These are phyloP conservation scores for Dromococcyx pavoninus DNA, from an alignment of 2,797 vertebrate species.

Conservation along the genomic window DNA sequence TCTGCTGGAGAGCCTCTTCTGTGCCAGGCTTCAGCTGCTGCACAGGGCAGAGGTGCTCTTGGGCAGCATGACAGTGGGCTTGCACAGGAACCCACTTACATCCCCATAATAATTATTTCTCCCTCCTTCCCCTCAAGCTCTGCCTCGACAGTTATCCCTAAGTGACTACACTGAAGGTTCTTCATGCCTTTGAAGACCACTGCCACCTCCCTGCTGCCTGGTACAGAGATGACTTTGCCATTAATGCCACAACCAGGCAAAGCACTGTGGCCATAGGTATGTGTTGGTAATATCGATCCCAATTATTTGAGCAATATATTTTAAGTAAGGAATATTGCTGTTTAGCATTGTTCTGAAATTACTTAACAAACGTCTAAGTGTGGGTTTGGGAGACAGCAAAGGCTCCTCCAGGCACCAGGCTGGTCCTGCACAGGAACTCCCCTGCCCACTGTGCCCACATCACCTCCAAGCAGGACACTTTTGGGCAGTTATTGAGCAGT, in stretches of 20 bases:
- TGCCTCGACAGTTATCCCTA: not conserved
- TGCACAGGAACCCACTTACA: not conserved
- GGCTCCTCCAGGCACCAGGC: not conserved
- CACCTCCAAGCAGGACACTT: not conserved
- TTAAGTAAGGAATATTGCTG: not conserved
- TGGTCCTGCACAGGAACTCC: not conserved
- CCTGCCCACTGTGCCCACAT: not conserved
- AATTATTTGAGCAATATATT: not conserved
- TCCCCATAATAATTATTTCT: not conserved
- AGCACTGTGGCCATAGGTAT: not conserved
- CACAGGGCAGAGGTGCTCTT: fast-evolving
- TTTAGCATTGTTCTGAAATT: not conserved
- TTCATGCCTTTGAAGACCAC: not conserved
- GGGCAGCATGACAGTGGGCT: fast-evolving
- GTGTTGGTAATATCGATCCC: not conserved
- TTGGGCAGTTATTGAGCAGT: fast-evolving
- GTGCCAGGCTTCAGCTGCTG: not conserved
- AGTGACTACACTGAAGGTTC: not conserved
- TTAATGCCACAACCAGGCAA: not conserved
- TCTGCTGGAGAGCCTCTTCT: fast-evolving
- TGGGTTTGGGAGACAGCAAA: not conserved
- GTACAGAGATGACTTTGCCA: fast-evolving
- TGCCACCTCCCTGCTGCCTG: not conserved
- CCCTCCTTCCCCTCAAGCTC: not conserved
- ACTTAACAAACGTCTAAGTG: not conserved